Conservation (phyloP, 2,797 vertebrate species). For the Botia kubotai region DNA sequence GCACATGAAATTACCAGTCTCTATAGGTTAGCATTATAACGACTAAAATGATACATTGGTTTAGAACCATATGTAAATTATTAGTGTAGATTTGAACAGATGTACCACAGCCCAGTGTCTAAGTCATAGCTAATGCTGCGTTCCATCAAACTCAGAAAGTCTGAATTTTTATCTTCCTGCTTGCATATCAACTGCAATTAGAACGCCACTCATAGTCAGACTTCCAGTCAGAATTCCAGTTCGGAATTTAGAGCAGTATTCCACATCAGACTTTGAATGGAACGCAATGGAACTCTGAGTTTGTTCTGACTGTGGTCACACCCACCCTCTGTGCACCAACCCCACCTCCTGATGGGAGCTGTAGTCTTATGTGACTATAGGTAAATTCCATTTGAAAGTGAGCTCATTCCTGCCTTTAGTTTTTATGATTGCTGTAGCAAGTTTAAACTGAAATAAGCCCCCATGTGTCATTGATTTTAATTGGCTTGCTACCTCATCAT, state of each 20-base stretch:
- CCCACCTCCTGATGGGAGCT: conserved; percentile 41
- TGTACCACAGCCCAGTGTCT: neutral
- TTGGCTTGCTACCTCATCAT: too few relatives aligned
- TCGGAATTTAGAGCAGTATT: neutral
- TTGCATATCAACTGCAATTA: neutral
- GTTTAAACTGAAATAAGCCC: too few relatives aligned
- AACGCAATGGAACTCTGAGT: conserved; percentile 13
- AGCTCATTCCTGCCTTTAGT: neutral
- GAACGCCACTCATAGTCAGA: neutral
- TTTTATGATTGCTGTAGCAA: too few relatives aligned
- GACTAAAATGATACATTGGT: neutral
- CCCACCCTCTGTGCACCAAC: conserved; percentile 23
- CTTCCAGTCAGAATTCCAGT: too few relatives aligned
- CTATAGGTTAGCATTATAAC: neutral
- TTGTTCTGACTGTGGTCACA: conserved; percentile 11
- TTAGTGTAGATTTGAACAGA: neutral
- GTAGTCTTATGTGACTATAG: conserved; percentile 30
- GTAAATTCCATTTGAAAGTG: conserved; percentile 1
- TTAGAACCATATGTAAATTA: neutral
- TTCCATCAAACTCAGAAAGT: conserved; percentile 3
- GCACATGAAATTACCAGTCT: neutral
- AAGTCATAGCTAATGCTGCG: neutral
- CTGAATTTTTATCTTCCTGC: neutral
- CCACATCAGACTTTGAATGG: neutral
- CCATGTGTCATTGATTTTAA: too few relatives aligned